These are phyloP conservation scores for Gandaritis pyraliata DNA, from an alignment of 2,888 invertebrate genomes.

Conservation along the genomic window DNA sequence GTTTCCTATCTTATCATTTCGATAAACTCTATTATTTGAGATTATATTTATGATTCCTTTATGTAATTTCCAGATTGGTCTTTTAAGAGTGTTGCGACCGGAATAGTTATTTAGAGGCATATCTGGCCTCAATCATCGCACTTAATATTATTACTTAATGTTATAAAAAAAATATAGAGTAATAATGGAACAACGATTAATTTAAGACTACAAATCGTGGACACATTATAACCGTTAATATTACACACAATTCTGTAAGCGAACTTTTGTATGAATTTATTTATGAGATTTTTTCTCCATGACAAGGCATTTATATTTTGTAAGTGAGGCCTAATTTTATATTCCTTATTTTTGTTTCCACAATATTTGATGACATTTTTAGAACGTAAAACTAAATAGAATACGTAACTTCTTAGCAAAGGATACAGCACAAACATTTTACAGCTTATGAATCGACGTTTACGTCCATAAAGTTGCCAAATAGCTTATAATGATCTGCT, in stretches of 20 bases:
- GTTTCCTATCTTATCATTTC: slow-evolving; percentile 29
- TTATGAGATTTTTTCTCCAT: slow-evolving; percentile 71
- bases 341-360: slow-evolving; percentile 53
- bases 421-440: slow-evolving; percentile 63
- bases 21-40: slow-evolving; percentile 25
- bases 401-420: slow-evolving; percentile 46
- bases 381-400: slow-evolving; percentile 48
- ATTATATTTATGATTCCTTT: slow-evolving; percentile 40
- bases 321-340: slow-evolving; percentile 80
- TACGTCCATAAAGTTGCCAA: slow-evolving; percentile 82
- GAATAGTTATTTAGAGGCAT: slow-evolving; percentile 74
- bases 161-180: slow-evolving; percentile 53
- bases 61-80: slow-evolving; percentile 81
- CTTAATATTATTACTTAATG: slow-evolving; percentile 50
- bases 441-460: slow-evolving; percentile 66
- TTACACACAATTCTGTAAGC: slow-evolving; percentile 46
- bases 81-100: slow-evolving; percentile 81
- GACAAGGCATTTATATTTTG: slow-evolving; percentile 77
- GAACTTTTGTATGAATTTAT: slow-evolving; percentile 64
- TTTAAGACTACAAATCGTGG: slow-evolving; percentile 66
- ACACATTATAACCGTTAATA: slow-evolving; percentile 46
- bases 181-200: slow-evolving; percentile 77
- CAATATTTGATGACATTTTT: slow-evolving; percentile 56
- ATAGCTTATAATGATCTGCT: slow-evolving; percentile 75
- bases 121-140: slow-evolving; percentile 55